Evolutionary conservation across 2,888 invertebrate genomes (phyloP).

Genomic region (Rhagonycha lutea): DNA sequence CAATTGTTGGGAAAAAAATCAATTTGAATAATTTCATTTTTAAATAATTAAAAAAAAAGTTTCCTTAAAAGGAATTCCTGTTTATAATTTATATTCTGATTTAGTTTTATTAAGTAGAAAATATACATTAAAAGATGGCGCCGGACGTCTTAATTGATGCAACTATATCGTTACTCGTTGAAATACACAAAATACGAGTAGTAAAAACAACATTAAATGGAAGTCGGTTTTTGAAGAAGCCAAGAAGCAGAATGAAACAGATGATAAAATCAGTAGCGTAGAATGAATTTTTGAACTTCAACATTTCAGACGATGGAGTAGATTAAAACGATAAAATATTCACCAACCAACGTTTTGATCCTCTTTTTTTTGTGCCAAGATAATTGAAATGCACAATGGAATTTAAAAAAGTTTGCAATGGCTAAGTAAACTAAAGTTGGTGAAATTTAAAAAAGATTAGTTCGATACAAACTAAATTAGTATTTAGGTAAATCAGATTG

Average conservation of each 20-base stretch:
- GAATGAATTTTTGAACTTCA: neutral
- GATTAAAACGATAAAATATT: neutral
- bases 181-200: neutral
- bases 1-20: too few species aligned
- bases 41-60: neutral
- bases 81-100: neutral
- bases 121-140: neutral
- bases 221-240: neutral
- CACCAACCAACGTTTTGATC: neutral
- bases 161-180: neutral
- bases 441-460: neutral
- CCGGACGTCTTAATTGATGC: neutral
- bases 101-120: neutral
- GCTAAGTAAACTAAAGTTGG: neutral
- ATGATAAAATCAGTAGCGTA: neutral
- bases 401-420: neutral
- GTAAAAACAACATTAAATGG: neutral
- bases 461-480: neutral
- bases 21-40: too few species aligned
- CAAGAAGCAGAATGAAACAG: neutral
- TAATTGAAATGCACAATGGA: neutral
- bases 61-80: neutral
- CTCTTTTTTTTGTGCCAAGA: neutral
- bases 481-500: neutral
- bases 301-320: neutral